Evolutionary conservation across 2,113 vertebrate species (phyloP).

Genomic region (Narcine bancroftii): DNA sequence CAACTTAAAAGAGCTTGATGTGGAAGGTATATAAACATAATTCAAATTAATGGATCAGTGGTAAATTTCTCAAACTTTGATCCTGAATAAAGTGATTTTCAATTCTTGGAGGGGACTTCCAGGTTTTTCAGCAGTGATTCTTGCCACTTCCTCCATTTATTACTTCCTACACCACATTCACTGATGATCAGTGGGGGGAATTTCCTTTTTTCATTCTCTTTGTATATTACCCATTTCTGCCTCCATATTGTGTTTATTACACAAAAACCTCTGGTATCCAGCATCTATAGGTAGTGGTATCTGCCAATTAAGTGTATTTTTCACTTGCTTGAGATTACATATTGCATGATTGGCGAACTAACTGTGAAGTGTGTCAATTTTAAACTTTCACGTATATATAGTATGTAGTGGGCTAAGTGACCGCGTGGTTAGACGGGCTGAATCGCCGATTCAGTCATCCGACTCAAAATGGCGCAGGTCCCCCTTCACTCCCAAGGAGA

Average conservation of each 20-base stretch:
- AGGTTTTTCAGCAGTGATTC: neutral
- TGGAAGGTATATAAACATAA: neutral
- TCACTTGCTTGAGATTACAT: too few species aligned
- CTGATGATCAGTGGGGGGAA: neutral
- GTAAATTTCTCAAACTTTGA: neutral
- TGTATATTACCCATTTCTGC: neutral
- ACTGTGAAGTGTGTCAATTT: too few species aligned
- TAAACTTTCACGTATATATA: too few species aligned
- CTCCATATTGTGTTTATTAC: neutral
- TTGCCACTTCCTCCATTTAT: slow-evolving; percentile 43
- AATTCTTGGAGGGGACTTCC: neutral
- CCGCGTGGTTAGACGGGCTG: too few species aligned
- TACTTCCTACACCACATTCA: slow-evolving; percentile 43
- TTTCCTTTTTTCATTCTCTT: neutral
- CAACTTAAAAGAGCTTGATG: neutral
- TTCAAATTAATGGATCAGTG: neutral
- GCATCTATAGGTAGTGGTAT: too few species aligned
- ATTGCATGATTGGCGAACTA: too few species aligned
- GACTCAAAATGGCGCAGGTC: too few species aligned
- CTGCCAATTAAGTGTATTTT: too few species aligned
- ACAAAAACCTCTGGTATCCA: too few species aligned
- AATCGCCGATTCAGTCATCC: too few species aligned
- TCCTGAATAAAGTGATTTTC: neutral
- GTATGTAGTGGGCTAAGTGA: too few species aligned
- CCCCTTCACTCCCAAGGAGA: too few species aligned